Evolutionary conservation across 2,113 vertebrate species (phyloP), one percentile per base, ranked within the genome.

Genomic region (Rousettus leschenaultii): DNA sequence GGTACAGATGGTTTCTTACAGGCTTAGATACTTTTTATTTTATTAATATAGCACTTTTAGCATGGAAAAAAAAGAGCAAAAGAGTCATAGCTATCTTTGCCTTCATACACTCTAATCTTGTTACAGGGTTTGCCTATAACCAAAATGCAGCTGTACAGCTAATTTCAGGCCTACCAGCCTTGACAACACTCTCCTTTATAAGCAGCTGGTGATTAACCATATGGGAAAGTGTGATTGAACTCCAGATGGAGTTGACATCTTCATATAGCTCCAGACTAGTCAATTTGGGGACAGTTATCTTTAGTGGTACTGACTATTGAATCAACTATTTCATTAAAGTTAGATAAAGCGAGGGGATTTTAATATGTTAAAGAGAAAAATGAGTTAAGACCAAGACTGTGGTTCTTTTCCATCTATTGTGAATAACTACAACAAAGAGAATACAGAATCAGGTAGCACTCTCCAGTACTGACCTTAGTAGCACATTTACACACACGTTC

Each of bases 181-280:
- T 96, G 91, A 97, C 82, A 92, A 70, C 89, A 45, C 65, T 92
- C 85, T 65, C 63, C 83, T 94, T 92, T 89, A 84, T 77, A 96
- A 95, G 92, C 85, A 97, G 92, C 93, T 96, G 92, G 73, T 97
- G 94, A 96, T 97, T 97, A 97, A 59, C 90, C 95, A 96, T 87
- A 94, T 94, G 86, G 88, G 70, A 79, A 93, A 93, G 80, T 96
- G 94, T 96, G 78, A 97, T 7, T 95, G 94, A 97, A 98, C 92
- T 95, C 92, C 96, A 97, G 89, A 97, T 97, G 96, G 96, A 96
- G 61, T 80, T 96, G 94, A 96, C 95, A 96, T 89, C 92, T 96
- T 95, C 95, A 96, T 90, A 94, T 85, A 95, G 73, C 86, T 97
- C 35, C 51, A 95, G 77, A 91, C 88, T 88, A 74, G 90, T 89